Conservation (phyloP, 2,888 invertebrate genomes). For the Caenorhabditis uteleia region DNA sequence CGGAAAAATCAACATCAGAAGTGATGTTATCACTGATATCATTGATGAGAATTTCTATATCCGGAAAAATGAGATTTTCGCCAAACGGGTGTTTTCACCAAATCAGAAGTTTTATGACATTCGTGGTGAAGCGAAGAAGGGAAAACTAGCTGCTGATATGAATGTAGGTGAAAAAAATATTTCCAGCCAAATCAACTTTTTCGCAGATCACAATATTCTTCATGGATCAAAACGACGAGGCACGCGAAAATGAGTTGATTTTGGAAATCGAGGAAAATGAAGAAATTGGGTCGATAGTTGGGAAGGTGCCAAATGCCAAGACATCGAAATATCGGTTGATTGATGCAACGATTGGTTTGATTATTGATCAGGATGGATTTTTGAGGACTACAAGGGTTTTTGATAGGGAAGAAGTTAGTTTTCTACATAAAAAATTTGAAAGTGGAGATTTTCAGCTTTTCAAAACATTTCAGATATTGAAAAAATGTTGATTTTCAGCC, state of each 20-base stretch:
- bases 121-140: slow-evolving; percentile 22
- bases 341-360: slow-evolving; percentile 16
- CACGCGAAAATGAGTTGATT: slow-evolving; percentile 15
- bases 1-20: slow-evolving; percentile 23
- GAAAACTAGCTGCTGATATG: slow-evolving; percentile 16
- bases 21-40: slow-evolving; percentile 34
- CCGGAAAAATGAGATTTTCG: slow-evolving; percentile 9
- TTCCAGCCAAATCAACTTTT: slow-evolving; percentile 9
- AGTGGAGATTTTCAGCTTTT: neutral
- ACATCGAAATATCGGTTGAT: slow-evolving; percentile 30
- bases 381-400: slow-evolving; percentile 15
- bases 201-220: slow-evolving; percentile 1
- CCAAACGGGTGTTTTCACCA: slow-evolving; percentile 7
- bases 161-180: slow-evolving; percentile 1
- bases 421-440: neutral
- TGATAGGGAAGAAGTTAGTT: slow-evolving; percentile 13
- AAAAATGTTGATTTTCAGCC: too few relatives aligned
- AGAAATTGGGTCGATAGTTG: slow-evolving; percentile 18
- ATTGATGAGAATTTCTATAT: slow-evolving; percentile 31
- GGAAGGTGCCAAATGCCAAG: slow-evolving; percentile 20
- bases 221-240: neutral
- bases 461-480: neutral
- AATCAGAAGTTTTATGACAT: slow-evolving; percentile 12
- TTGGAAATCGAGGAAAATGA: slow-evolving; percentile 24
- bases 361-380: slow-evolving; percentile 24